Percentiles rank a stretch among this genome's conserved stretches.
These are phyloP conservation scores for Nycticorax nycticorax DNA, from an alignment of 2,113 vertebrate species.

Conservation along the genomic window DNA sequence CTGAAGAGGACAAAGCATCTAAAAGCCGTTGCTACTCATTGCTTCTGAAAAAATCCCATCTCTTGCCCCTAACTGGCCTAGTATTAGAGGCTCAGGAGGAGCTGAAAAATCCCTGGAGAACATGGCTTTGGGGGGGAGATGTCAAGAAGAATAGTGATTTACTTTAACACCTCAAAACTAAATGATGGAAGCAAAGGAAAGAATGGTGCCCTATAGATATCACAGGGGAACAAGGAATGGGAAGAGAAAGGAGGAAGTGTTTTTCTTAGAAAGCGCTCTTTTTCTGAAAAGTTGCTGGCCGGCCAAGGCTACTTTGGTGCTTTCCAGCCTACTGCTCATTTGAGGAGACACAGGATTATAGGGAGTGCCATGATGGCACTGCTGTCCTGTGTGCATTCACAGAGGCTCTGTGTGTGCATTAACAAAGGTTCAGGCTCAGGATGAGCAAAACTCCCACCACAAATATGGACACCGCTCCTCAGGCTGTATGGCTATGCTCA, in stretches of 20 bases:
- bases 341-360: background rate
- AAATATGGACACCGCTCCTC: background rate
- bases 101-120: background rate
- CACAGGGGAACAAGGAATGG: background rate
- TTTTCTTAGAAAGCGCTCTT: background rate
- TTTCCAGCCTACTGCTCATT: background rate
- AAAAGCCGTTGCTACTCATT: background rate
- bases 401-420: background rate
- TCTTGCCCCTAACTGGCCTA: background rate
- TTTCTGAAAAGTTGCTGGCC: background rate
- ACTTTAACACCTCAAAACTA: background rate
- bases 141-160: background rate
- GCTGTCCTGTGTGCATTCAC: background rate
- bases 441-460: background rate
- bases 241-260: background rate
- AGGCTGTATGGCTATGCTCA: background rate
- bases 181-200: background rate
- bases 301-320: fast-evolving
- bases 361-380: background rate
- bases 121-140: fast-evolving
- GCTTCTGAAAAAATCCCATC: background rate
- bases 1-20: background rate
- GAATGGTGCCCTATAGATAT: background rate
- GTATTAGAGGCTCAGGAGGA: background rate
- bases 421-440: background rate